A percentile compares a stretch with the other conserved stretches of the same genome.
Conservation (phyloP, 2,888 invertebrate genomes). For the Keiferia lycopersicella region DNA sequence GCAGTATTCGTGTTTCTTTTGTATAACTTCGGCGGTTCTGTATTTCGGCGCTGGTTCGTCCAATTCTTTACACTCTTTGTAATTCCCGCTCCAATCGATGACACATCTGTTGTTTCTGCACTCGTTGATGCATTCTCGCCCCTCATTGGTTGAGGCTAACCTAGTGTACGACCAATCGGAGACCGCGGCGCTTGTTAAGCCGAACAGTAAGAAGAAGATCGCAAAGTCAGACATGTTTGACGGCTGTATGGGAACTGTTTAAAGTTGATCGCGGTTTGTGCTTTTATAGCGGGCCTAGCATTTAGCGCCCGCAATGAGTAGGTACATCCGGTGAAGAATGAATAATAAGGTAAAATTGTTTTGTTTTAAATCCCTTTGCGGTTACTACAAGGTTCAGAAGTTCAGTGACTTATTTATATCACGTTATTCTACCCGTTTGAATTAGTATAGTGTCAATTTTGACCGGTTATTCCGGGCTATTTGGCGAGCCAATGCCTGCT, state of each 20-base stretch:
- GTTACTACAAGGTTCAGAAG: neutral
- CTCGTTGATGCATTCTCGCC: conserved; percentile 17
- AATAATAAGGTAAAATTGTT: conserved; percentile 1
- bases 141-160: neutral
- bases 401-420: neutral
- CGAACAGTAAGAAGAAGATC: neutral
- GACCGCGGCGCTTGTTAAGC: neutral
- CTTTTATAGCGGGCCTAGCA: neutral
- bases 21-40: conserved; percentile 3
- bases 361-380: neutral
- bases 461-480: too few species aligned
- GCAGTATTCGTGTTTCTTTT: neutral
- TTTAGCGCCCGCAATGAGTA: neutral
- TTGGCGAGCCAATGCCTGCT: too few species aligned
- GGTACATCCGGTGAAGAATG: neutral
- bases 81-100: neutral
- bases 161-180: neutral
- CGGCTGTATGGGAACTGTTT: neutral
- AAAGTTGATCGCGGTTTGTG: neutral
- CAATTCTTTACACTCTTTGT: neutral
- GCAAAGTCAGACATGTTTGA: neutral
- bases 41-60: conserved; percentile 8
- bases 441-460: too few species aligned
- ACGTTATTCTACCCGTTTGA: neutral
- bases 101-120: conserved; percentile 21